A percentile compares a stretch with the other conserved stretches of the same genome.
These are phyloP conservation scores for Conistra vaccinii DNA, from an alignment of 2,888 invertebrate genomes.

Conservation along the genomic window DNA sequence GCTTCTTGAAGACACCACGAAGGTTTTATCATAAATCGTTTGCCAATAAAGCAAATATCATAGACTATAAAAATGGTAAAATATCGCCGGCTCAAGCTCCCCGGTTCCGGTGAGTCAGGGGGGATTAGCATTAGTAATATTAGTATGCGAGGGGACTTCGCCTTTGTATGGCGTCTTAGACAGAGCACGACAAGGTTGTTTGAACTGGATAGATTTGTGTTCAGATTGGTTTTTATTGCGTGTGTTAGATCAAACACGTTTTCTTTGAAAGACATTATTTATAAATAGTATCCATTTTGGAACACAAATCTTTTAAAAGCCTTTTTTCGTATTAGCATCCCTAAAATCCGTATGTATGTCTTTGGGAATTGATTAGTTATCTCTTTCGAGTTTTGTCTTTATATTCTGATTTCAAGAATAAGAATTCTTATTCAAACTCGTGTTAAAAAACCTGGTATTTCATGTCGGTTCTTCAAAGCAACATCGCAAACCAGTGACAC, in stretches of 20 bases:
- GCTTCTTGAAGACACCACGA: not conserved
- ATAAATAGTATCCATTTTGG: not conserved
- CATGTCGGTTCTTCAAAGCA: constrained; percentile 21
- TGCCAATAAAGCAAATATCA: constrained; percentile 41
- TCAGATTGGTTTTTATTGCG: not conserved
- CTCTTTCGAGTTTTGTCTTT: not conserved
- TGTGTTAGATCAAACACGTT: constrained; percentile 6
- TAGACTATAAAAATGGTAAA: constrained; percentile 39
- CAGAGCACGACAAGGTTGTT: constrained; percentile 36
- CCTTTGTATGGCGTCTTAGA: constrained; percentile 52
- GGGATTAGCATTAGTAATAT: constrained; percentile 71
- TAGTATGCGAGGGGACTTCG: constrained; percentile 71
- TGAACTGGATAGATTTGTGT: constrained; percentile 29
- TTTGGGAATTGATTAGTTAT: not conserved
- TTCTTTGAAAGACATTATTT: not conserved
- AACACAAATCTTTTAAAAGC: not conserved
- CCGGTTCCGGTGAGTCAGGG: constrained; percentile 75
- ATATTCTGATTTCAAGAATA: not conserved
- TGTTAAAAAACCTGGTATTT: not conserved
- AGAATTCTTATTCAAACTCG: not conserved
- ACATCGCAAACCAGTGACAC: constrained; percentile 1
- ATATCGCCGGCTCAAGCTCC: constrained; percentile 41
- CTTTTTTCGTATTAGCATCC: not conserved
- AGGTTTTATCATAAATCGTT: constrained; percentile 33
- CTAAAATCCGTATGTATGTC: not conserved